Conservation (phyloP, 2,113 vertebrate species). For the Ariopsis seemanni region DNA sequence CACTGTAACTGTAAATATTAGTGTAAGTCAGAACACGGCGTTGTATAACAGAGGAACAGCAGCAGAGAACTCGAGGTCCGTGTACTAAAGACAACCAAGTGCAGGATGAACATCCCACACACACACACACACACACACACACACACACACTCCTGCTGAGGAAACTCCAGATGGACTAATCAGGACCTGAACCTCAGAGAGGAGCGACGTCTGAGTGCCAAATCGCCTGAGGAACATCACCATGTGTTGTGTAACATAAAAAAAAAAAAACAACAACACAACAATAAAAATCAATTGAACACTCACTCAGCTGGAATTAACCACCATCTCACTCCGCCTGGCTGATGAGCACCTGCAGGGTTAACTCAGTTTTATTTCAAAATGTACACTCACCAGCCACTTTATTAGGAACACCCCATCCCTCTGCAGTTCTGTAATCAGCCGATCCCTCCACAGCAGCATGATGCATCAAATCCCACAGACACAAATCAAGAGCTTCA, state of each 20-base stretch:
- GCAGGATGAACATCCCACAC: not conserved
- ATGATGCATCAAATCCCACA: too few species aligned
- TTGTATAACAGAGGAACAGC: not conserved
- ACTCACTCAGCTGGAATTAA: not conserved
- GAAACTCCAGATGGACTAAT: slow-evolving; percentile 42
- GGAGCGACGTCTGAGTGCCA: slow-evolving; percentile 31
- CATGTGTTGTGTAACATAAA: slow-evolving; percentile 52
- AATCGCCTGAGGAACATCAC: slow-evolving; percentile 34
- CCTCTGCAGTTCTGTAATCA: too few species aligned
- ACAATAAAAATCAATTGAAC: slow-evolving; percentile 36
- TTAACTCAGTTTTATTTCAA: not conserved
- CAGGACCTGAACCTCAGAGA: slow-evolving; percentile 23
- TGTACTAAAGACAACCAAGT: not conserved
- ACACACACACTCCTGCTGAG: not conserved
- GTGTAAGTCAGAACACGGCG: not conserved
- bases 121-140: not conserved
- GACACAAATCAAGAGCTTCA: too few species aligned
- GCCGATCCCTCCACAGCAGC: too few species aligned
- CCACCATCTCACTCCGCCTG: not conserved
- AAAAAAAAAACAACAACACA: slow-evolving; percentile 41
- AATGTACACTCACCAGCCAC: too few species aligned
- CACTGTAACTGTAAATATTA: not conserved
- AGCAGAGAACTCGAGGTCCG: not conserved
- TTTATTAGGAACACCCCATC: too few species aligned
- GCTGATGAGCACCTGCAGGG: not conserved